Percentiles rank a stretch among this genome's conserved stretches.
Evolutionary conservation across 35 echinoderm and acorn worm species (phyloP).

Genomic region (Apostichopus japonicus): DNA sequence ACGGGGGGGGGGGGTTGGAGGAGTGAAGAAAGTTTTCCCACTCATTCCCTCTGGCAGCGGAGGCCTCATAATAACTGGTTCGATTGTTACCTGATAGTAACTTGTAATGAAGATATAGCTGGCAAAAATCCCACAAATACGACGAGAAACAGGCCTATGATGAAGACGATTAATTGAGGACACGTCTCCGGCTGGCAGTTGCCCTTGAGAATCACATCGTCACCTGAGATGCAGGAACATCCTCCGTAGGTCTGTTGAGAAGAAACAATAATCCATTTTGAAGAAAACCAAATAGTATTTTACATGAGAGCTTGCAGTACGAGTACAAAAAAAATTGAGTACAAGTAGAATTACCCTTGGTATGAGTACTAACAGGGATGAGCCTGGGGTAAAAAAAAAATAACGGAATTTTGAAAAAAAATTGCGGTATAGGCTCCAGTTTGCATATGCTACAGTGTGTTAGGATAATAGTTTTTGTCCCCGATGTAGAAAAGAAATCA

Average conservation of each 20-base stretch:
- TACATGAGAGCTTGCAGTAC: no score
- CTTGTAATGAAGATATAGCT: not conserved
- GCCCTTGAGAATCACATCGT: not conserved
- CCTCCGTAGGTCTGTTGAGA: not conserved
- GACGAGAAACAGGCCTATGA: not conserved
- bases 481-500: not conserved
- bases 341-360: not conserved
- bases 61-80: no score
- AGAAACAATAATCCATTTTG: not conserved
- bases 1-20: no score
- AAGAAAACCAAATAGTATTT: not conserved
- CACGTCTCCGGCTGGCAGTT: not conserved
- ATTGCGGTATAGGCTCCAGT: no score
- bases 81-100: not conserved
- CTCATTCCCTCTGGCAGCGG: no score
- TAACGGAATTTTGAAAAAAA: no score
- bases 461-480: no score
- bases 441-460: no score
- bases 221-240: conserved; percentile 1
- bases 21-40: no score
- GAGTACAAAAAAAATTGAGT: no score
- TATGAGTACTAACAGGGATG: not conserved
- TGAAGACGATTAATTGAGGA: conserved; percentile 28
- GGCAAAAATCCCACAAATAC: conserved; percentile 3
- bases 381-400: no score